Conservation (phyloP, 2,113 vertebrate genomes). For the Empidonax traillii region DNA sequence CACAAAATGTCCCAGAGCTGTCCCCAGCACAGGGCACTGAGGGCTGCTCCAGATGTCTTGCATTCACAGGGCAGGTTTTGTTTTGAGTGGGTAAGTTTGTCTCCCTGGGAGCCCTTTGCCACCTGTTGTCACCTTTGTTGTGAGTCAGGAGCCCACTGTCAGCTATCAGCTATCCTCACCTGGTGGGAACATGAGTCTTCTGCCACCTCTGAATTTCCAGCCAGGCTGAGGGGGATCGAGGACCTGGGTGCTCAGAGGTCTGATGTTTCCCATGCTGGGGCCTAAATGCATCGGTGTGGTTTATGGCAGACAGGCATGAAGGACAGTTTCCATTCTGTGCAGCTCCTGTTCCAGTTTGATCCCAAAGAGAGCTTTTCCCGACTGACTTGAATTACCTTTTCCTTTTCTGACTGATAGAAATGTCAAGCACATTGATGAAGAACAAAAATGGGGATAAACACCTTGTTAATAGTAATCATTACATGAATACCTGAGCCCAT, state of each 20-base stretch:
- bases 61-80: neutral
- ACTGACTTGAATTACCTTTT: neutral
- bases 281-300: neutral
- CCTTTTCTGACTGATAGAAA: neutral
- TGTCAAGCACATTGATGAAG: neutral
- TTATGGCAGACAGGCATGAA: neutral
- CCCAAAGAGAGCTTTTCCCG: neutral
- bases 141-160: rapidly evolving
- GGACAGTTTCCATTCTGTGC: rapidly evolving
- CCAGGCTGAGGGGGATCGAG: neutral
- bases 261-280: neutral
- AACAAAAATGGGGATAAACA: neutral
- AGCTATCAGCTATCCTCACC: neutral
- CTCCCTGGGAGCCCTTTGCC: neutral
- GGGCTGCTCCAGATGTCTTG: neutral
- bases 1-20: neutral
- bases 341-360: neutral
- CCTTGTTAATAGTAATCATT: neutral
- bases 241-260: neutral
- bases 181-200: rapidly evolving
- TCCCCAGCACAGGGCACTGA: neutral
- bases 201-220: neutral
- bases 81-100: neutral
- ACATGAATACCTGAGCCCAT: neutral
- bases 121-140: neutral